phyloP scores from a whole-genome alignment of 2,888 invertebrate genomes.

The Campoletis raptor region DNA sequence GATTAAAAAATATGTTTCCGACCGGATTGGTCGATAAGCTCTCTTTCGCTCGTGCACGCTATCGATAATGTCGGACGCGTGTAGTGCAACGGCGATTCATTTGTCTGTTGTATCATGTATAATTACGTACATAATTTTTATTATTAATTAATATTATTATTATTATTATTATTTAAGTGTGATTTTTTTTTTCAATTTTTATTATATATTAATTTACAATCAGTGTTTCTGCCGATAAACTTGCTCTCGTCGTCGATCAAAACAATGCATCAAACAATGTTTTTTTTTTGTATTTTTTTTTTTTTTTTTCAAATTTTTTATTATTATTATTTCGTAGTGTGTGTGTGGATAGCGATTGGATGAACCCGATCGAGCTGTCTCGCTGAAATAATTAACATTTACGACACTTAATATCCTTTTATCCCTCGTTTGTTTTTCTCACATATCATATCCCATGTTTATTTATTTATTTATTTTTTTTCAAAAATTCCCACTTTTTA shows the following conservation, averaged over 20 bases:
- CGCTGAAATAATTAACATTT: conserved; percentile 71
- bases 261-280: conserved; percentile 77
- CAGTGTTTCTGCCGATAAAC: conserved; percentile 68
- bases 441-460: conserved; percentile 11
- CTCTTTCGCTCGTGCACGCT: conserved; percentile 78
- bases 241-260: conserved; percentile 62
- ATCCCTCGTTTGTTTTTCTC: conserved; percentile 57
- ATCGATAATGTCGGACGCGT: conserved; percentile 69
- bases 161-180: conserved; percentile 71
- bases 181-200: conserved; percentile 64
- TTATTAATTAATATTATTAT: conserved; percentile 65
- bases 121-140: conserved; percentile 60
- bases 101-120: conserved; percentile 76
- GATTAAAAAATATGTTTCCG: conserved; percentile 83
- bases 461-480: conserved; percentile 63
- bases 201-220: conserved; percentile 74
- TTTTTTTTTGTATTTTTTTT: conserved; percentile 45
- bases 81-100: conserved; percentile 75
- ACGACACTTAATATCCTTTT: conserved; percentile 66
- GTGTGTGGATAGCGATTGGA: conserved; percentile 58
- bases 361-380: conserved; percentile 56
- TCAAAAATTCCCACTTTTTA: conserved; percentile 10
- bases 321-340: conserved; percentile 55
- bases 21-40: conserved; percentile 79
- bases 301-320: conserved; percentile 31